A percentile compares a stretch with the other conserved stretches of the same genome.
Conservation (phyloP, 2,797 vertebrate genomes). For the Danio albolineatus region DNA sequence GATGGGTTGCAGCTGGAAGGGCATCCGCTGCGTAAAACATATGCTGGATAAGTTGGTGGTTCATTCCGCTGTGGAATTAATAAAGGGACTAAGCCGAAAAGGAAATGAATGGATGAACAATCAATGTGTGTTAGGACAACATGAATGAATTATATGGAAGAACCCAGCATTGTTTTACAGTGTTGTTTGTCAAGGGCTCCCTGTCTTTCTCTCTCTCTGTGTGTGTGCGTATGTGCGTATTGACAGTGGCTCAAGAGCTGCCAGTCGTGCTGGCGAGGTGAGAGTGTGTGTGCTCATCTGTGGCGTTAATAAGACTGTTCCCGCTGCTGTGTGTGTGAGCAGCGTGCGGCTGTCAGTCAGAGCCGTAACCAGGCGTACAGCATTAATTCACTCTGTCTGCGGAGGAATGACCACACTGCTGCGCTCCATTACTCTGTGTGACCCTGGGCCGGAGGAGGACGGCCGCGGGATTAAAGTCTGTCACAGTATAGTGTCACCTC, state of each 20-base stretch:
- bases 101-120: too few species aligned
- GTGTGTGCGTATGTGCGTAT: background rate
- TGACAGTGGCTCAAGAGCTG: background rate
- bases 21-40: too few species aligned
- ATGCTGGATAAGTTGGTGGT: too few species aligned
- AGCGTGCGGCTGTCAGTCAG: constrained; percentile 53
- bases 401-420: constrained; percentile 50
- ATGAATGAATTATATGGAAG: too few species aligned
- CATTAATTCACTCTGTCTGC: constrained; percentile 54
- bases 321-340: constrained; percentile 16
- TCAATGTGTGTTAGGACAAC: too few species aligned
- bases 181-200: too few species aligned
- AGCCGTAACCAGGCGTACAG: constrained; percentile 50
- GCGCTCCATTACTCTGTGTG: constrained; percentile 58
- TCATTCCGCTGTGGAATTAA: too few species aligned
- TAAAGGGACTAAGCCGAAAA: too few species aligned
- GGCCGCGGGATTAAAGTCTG: constrained; percentile 33
- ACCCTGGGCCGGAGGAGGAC: constrained; percentile 38
- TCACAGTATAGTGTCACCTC: constrained; percentile 29
- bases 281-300: constrained; percentile 32
- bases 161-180: too few species aligned
- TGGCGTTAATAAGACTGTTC: constrained; percentile 47
- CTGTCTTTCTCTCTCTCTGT: background rate
- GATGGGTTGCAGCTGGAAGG: too few species aligned
- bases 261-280: constrained; percentile 3